A percentile compares a stretch with the other conserved stretches of the same genome.
phyloP scores from a whole-genome alignment of 1,140 invertebrate species.

The Drosophila punjabiensis region DNA sequence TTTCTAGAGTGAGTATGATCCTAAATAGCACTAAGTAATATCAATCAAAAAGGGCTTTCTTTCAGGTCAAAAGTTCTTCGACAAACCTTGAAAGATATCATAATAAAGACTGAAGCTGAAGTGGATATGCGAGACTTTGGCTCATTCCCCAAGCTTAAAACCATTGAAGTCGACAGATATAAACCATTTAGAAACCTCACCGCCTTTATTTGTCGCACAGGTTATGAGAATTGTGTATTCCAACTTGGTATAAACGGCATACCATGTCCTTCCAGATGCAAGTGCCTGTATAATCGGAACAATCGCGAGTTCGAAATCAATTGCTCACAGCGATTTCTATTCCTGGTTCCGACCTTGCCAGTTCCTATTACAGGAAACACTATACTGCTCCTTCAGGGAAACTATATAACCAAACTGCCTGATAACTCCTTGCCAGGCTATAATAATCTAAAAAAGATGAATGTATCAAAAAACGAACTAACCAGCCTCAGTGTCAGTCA shows the following conservation, averaged over 20 bases:
- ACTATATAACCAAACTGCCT: not conserved
- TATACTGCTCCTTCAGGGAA: not conserved
- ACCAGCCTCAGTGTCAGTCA: not conserved
- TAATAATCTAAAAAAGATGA: not conserved
- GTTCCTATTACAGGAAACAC: not conserved
- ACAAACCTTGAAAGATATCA: not conserved
- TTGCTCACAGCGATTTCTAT: not conserved
- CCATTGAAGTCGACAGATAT: not conserved
- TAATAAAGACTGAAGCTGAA: not conserved
- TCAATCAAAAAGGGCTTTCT: not conserved
- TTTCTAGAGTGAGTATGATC: conserved; percentile 4
- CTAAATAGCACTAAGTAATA: not conserved
- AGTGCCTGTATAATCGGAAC: not conserved
- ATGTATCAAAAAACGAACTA: conserved; percentile 11
- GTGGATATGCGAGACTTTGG: conserved; percentile 14
- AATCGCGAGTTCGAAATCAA: not conserved
- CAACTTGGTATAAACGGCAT: not conserved
- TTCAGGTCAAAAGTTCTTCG: conserved; percentile 9
- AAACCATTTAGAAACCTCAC: not conserved
- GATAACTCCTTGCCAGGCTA: conserved; percentile 8
- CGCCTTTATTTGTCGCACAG: not conserved
- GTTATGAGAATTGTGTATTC: not conserved
- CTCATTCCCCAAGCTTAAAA: not conserved
- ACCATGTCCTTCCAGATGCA: not conserved
- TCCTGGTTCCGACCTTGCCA: not conserved